Evolutionary conservation across 2,113 vertebrate species (phyloP).

Genomic region (Formicarius rufipectus): DNA sequence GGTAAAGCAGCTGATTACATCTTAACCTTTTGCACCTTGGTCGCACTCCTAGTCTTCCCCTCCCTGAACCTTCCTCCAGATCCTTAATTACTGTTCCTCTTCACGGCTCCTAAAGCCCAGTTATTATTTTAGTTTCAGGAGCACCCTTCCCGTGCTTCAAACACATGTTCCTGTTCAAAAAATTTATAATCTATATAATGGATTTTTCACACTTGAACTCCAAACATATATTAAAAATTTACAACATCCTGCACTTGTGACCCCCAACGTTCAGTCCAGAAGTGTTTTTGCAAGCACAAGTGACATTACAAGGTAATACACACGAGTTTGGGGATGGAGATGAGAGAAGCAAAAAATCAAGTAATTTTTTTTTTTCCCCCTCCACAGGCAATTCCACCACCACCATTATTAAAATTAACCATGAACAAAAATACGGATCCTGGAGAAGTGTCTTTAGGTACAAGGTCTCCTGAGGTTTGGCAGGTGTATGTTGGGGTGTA

Average conservation of each 20-base stretch:
- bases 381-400: background rate
- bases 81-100: slow-evolving; percentile 36
- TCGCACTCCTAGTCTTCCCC: background rate
- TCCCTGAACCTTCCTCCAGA: background rate
- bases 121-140: slow-evolving; percentile 10
- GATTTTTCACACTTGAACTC: slow-evolving; percentile 61
- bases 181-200: slow-evolving; percentile 41
- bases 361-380: background rate
- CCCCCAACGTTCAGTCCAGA: background rate
- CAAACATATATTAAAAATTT: slow-evolving; percentile 50
- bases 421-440: background rate
- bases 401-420: background rate
- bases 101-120: background rate
- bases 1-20: slow-evolving; percentile 48
- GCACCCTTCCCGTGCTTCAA: background rate
- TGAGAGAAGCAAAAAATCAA: background rate
- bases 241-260: slow-evolving; percentile 13
- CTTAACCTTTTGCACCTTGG: slow-evolving; percentile 24
- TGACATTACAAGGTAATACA: slow-evolving; percentile 19
- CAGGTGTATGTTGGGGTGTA: background rate
- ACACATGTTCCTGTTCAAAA: slow-evolving; percentile 15
- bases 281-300: background rate
- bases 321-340: background rate
- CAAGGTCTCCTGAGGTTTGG: background rate
- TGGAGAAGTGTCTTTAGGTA: background rate